A percentile compares a stretch with the other conserved stretches of the same genome.
Conservation (phyloP, 2,113 vertebrate genomes). For the Microtus pennsylvanicus region DNA sequence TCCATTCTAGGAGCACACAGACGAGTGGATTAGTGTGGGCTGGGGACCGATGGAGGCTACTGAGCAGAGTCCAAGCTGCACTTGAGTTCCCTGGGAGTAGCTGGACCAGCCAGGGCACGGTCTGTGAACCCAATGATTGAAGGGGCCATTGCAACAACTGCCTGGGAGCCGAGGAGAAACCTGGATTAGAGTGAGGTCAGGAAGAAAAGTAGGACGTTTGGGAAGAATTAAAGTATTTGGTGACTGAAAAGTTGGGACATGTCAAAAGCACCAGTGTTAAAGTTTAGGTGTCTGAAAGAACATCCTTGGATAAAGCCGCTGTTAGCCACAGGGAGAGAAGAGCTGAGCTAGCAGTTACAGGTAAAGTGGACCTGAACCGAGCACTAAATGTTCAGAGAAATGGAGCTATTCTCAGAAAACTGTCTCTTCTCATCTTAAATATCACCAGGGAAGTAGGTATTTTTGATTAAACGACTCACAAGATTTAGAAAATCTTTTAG, state of each 20-base stretch:
- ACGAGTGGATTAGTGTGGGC: neutral
- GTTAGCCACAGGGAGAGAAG: neutral
- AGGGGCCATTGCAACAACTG: neutral
- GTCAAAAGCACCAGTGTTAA: conserved; percentile 9
- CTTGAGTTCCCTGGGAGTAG: neutral
- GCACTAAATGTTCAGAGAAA: conserved; percentile 45
- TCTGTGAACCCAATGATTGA: neutral
- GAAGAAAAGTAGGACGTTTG: neutral
- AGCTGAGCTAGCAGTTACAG: neutral
- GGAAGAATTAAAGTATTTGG: neutral
- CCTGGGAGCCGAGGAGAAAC: neutral
- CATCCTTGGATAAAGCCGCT: neutral
- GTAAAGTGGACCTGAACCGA: neutral
- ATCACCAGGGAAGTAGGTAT: conserved; percentile 64
- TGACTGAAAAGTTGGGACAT: neutral
- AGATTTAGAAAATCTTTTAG: conserved; percentile 75
- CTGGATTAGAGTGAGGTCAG: neutral
- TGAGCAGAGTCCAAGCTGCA: neutral
- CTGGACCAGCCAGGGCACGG: neutral
- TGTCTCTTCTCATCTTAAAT: conserved; percentile 58
- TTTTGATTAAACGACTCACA: conserved; percentile 73
- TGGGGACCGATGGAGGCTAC: neutral
- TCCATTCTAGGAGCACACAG: neutral
- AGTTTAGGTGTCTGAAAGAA: neutral
- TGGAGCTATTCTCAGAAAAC: neutral